phyloP scores from a whole-genome alignment of 2,797 vertebrate genomes.

The Lithobates pipiens region DNA sequence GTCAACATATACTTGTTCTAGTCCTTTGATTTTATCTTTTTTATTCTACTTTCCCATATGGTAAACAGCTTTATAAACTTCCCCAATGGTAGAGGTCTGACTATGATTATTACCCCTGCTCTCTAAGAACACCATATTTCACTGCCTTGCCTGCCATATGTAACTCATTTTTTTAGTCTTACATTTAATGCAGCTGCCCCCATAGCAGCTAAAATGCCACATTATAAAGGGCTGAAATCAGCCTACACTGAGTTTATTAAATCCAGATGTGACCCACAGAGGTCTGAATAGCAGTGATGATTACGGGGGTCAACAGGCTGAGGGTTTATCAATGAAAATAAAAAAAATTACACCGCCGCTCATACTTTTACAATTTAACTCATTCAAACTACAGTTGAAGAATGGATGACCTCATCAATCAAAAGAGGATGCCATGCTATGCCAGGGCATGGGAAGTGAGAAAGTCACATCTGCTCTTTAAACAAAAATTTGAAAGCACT shows the following conservation, averaged over 20 bases:
- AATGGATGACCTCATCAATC: background rate
- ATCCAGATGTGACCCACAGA: slow-evolving; percentile 23
- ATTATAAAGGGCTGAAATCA: slow-evolving; percentile 1
- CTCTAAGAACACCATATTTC: background rate
- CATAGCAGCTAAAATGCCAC: background rate
- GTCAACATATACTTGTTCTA: background rate
- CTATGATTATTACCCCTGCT: slow-evolving; percentile 4
- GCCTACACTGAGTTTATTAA: slow-evolving; percentile 2
- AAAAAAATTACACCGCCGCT: background rate
- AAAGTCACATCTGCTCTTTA: too few species aligned
- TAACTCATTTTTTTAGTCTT: slow-evolving; percentile 8
- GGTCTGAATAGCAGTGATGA: background rate
- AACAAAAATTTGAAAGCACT: too few species aligned
- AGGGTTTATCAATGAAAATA: background rate
- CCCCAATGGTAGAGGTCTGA: slow-evolving; percentile 1
- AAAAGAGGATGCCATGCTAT: background rate
- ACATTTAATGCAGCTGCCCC: slow-evolving; percentile 17
- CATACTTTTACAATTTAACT: background rate
- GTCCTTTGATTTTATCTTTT: background rate
- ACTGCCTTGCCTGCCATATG: slow-evolving; percentile 15
- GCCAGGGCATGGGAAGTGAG: too few species aligned
- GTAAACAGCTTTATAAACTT: background rate
- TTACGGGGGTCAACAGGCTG: background rate
- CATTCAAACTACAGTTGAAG: background rate
- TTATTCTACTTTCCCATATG: slow-evolving; percentile 2